These are phyloP conservation scores for Argyra leucocephala DNA, from an alignment of 2,888 invertebrate species.

Conservation along the genomic window DNA sequence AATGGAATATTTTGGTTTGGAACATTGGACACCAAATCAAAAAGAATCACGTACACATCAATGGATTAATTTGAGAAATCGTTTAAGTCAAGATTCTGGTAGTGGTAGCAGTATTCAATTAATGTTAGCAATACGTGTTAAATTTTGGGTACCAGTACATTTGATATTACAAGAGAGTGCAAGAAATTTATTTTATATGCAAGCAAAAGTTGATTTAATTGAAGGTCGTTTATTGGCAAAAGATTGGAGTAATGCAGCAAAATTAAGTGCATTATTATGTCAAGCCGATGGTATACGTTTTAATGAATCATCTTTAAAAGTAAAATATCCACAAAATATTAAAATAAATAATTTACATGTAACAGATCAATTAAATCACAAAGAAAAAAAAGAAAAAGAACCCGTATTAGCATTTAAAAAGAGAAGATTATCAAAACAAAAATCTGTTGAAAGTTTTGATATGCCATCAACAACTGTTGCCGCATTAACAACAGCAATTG, in stretches of 20 bases:
- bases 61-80: conserved; percentile 79
- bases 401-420: conserved; percentile 39
- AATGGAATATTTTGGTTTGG: conserved; percentile 81
- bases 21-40: conserved; percentile 44
- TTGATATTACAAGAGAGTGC: conserved; percentile 75
- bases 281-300: conserved; percentile 46
- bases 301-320: conserved; percentile 33
- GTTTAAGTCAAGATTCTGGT: conserved; percentile 37
- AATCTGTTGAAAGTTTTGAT: conserved; percentile 40
- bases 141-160: conserved; percentile 88
- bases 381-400: conserved; percentile 39
- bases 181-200: conserved; percentile 73
- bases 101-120: conserved; percentile 35
- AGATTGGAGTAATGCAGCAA: conserved; percentile 59
- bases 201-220: conserved; percentile 66
- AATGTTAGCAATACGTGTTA: conserved; percentile 50
- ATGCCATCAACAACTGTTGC: conserved; percentile 19
- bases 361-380: conserved; percentile 29
- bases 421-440: conserved; percentile 41
- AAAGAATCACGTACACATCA: conserved; percentile 62
- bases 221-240: conserved; percentile 63
- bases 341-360: conserved; percentile 20
- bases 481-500: conserved; percentile 11
- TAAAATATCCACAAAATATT: conserved; percentile 37
- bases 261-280: conserved; percentile 66